Evolutionary conservation across 2,888 invertebrate species (phyloP).

Genomic region (Sialis fuliginosa): DNA sequence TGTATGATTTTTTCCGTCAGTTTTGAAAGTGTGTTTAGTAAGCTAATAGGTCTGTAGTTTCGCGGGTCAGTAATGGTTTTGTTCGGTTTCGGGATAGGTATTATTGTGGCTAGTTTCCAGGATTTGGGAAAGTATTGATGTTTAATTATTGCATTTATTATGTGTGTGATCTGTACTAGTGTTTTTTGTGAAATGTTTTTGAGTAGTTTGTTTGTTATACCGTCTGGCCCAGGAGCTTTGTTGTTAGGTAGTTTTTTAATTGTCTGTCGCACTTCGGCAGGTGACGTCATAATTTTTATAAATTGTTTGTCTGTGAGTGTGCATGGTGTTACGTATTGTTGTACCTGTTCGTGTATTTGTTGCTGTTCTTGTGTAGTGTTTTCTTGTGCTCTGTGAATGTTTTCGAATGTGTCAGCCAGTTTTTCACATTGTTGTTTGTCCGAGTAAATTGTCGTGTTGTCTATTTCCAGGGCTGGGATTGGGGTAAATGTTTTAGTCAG

Average conservation of each 20-base stretch:
- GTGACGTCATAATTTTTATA: not conserved
- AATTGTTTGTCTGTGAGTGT: not conserved
- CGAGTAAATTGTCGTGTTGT: no score
- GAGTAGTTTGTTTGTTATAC: not conserved
- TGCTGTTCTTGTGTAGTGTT: no score
- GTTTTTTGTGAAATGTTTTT: not conserved
- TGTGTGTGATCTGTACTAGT: slow-evolving; percentile 9
- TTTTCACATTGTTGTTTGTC: no score
- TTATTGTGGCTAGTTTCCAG: slow-evolving; percentile 12
- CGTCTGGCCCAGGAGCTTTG: slow-evolving; percentile 8
- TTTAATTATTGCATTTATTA: slow-evolving; percentile 9
- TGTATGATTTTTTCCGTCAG: slow-evolving; percentile 12
- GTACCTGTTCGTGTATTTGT: no score
- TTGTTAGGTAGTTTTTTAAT: slow-evolving; percentile 7
- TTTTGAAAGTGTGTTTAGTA: slow-evolving; percentile 10
- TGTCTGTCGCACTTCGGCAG: not conserved
- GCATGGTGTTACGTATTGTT: no score
- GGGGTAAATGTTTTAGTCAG: slow-evolving; percentile 2
- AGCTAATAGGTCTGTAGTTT: slow-evolving; percentile 12
- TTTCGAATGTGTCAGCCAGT: no score
- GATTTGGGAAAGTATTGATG: slow-evolving; percentile 8
- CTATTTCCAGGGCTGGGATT: no score
- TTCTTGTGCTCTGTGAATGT: no score
- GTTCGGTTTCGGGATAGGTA: slow-evolving; percentile 11
- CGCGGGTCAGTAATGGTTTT: slow-evolving; percentile 7